Base-by-base conservation (phyloP, 2,113 vertebrate genomes). In the Scomber scombrus region DNA sequence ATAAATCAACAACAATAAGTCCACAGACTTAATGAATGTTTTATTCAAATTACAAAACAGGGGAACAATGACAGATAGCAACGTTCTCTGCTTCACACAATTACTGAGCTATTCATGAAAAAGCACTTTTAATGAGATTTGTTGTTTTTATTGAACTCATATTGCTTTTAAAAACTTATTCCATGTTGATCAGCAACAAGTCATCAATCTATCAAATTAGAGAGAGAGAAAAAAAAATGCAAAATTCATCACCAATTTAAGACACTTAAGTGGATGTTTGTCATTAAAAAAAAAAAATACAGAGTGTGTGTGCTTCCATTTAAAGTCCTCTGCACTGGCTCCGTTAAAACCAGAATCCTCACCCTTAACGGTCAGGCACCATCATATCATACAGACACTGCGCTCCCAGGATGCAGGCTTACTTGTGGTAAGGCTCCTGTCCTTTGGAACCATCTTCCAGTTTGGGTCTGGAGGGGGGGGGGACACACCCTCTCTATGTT, bases 11-110 rank as follows among this genome's bases (percentile, higher is more conserved):
- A 40, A 40, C 9, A 34, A 4, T 40, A 7, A 40, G 7, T 40
- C 49, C 15, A 45, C 3, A 58, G 11, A 58, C 5, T 71, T 18
- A 16, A 67, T 34, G 70, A 85, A 56, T 49, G 19, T 65, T 90
- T 90, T 87, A 88, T 85, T 88, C 34, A 80, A 70, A 78, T 75
- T 75, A 78, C 29, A 85, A 84, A 88, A 79, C 52, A 65, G 63
- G 7, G 54, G 18, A 77, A 63, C 16, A 46, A 56, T 5, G 9
- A 18, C 18, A 54, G 49, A 40, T 16, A 23, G 34, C 63, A n/a
- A 54, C 0, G 2, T 66, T 29, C 40, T 67, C 45, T 66, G n/a
- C 54, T 64, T 64, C 40, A 72, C 11, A 65, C 61, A 58, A 75
- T 62, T 64, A 81, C 3, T 19, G 55, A 64, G 62, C 54, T 78